Percentiles rank a stretch among this genome's conserved stretches.
Evolutionary conservation across 2,888 invertebrate genomes (phyloP).

Genomic region (Panzeria rudis): DNA sequence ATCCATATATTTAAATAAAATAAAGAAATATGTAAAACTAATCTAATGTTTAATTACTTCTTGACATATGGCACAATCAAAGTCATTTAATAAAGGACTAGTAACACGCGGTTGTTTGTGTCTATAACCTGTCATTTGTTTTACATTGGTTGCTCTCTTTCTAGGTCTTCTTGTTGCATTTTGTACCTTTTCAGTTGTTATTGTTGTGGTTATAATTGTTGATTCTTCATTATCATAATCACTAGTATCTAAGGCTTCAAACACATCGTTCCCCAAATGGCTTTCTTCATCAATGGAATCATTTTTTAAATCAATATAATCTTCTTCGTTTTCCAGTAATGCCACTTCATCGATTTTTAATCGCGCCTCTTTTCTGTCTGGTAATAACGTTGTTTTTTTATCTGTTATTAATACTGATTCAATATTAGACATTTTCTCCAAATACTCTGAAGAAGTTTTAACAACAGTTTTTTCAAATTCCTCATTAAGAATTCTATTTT

Average conservation of each 20-base stretch:
- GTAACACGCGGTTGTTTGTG: constrained; percentile 62
- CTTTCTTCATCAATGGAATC: neutral
- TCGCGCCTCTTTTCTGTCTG: neutral
- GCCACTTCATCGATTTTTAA: neutral
- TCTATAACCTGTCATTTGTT: constrained; percentile 14
- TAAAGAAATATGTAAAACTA: neutral
- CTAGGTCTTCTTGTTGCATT: constrained; percentile 22
- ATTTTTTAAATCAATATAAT: neutral
- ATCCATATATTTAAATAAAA: neutral
- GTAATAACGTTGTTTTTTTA: neutral
- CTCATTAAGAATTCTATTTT: neutral
- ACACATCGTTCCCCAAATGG: neutral
- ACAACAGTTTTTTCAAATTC: neutral
- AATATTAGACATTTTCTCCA: neutral
- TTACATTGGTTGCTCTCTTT: neutral
- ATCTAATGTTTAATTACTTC: constrained; percentile 41
- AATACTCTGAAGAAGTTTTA: neutral
- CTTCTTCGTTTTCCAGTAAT: neutral
- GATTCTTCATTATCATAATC: constrained; percentile 1
- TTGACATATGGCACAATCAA: constrained; percentile 65
- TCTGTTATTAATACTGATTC: neutral
- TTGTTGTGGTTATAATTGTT: neutral
- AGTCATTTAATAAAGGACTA: constrained; percentile 62
- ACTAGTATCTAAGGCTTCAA: neutral
- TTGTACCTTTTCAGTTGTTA: neutral